Base-by-base conservation (phyloP, 2,888 invertebrate species). In the Digitonthophagus gazella region DNA sequence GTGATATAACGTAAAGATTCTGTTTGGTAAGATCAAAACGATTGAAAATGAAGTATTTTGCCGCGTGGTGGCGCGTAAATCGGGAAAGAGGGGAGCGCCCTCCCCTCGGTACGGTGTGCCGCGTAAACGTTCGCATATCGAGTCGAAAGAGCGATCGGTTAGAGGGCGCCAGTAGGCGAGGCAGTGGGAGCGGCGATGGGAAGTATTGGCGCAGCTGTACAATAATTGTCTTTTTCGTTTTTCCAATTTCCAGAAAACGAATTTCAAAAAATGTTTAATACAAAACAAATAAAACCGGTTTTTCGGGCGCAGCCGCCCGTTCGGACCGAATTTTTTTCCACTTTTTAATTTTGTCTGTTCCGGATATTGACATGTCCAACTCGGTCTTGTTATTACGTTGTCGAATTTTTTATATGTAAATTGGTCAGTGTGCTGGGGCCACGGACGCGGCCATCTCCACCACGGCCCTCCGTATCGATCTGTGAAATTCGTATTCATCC, bases 291-390 rank as follows among this genome's bases (percentile, higher is more conserved):
- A 61, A 61, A 61, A 61, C 18, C 61, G 61, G 61, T 61, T 61
- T 69, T 69, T 64, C 63, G 67, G 19, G 16, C 54, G 58, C 58
- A 2, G 67, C 63, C 15, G 63, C 16, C 58, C 70, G 70, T 70
- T 67, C 65, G 61, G 67, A 15, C 57, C 55, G 65, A 65, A 65
- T 68, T 68, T 68, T 68, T 68, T 68, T 65, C 68, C 65, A 68
- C 68, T 68, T 68, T 68, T 68, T 68, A 68, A 68, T 68, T 65
- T 68, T 68, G 68, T 68, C 65, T 68, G 68, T 65, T 57, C 65
- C 68, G 68, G 68, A 68, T 68, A 68, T 68, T 68, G 68, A 68
- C 68, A 68, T 68, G 68, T 68, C 68, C 68, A 68, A 65, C 65
- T 68, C 68, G 68, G 65, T 68, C 68, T 68, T 68, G 68, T 68